Conservation (phyloP, 1,140 invertebrate genomes). For the Drosophila arawakana region DNA sequence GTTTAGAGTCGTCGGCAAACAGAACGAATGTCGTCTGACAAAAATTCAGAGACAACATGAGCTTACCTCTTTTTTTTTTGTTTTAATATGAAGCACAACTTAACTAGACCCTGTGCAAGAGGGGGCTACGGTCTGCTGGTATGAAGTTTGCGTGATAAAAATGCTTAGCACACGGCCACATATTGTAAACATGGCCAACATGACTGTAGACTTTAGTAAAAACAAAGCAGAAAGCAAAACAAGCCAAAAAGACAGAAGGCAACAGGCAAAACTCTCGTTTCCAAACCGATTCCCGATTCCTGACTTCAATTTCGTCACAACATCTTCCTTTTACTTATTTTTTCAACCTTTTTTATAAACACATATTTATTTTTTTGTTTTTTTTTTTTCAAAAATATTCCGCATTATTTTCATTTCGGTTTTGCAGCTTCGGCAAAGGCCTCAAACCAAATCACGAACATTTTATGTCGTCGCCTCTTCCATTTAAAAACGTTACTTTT, state of each 20-base stretch:
- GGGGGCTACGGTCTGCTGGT: not conserved
- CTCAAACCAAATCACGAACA: constrained; percentile 70
- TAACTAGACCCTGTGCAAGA: constrained; percentile 47
- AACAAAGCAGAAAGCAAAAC: constrained; percentile 18
- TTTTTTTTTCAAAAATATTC: constrained; percentile 72
- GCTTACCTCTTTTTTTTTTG: constrained; percentile 13
- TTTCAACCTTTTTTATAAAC: constrained; percentile 5
- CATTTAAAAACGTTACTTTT: constrained; percentile 44
- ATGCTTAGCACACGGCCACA: constrained; percentile 76
- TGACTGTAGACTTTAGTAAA: constrained; percentile 43
- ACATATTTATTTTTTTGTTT: constrained; percentile 13
- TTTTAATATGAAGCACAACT: constrained; percentile 69
- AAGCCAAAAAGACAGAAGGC: constrained; percentile 7
- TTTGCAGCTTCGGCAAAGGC: constrained; percentile 48
- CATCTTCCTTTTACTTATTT: constrained; percentile 37
- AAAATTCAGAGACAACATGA: constrained; percentile 40
- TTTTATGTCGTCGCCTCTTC: constrained; percentile 72
- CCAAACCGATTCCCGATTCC: constrained; percentile 13
- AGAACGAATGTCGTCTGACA: constrained; percentile 2
- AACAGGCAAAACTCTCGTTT: constrained; percentile 31
- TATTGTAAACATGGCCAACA: constrained; percentile 80
- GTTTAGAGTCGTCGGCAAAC: constrained; percentile 51
- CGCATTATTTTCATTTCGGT: constrained; percentile 67
- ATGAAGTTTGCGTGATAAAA: constrained; percentile 72
- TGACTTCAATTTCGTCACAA: constrained; percentile 30